Evolutionary conservation across 2,888 invertebrate genomes (phyloP).

Genomic region (Ferrisia virgata): DNA sequence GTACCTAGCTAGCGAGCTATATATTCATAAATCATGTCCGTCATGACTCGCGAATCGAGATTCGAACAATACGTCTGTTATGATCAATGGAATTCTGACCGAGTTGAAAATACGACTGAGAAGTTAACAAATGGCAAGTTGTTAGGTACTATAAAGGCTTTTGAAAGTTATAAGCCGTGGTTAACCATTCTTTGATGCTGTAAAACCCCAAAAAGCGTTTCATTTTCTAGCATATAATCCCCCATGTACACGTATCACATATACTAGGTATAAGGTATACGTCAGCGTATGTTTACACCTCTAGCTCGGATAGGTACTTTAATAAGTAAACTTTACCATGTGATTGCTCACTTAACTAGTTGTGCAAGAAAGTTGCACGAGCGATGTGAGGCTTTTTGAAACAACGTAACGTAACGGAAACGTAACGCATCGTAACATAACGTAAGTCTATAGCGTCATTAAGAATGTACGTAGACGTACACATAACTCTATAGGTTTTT

Average conservation of each 20-base stretch:
- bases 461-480: not conserved
- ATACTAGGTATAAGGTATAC: too few relatives aligned
- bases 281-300: not conserved
- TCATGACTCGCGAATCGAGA: not conserved
- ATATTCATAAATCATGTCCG: not conserved
- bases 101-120: not conserved
- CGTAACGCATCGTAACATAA: too few relatives aligned
- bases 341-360: conserved; percentile 14
- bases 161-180: conserved; percentile 9
- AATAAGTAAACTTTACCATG: conserved; percentile 1
- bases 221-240: not conserved
- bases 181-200: conserved; percentile 17
- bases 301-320: not conserved
- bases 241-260: too few relatives aligned
- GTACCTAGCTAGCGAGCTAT: too few relatives aligned
- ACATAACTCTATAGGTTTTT: not conserved
- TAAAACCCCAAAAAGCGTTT: conserved; percentile 14
- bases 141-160: conserved; percentile 13
- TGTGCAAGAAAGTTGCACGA: not conserved
- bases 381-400: not conserved
- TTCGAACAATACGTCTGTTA: conserved; percentile 4
- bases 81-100: conserved; percentile 14
- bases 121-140: conserved; percentile 5
- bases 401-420: not conserved
- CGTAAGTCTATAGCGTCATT: too few relatives aligned